Conservation (phyloP, 1,140 invertebrate genomes). For the Conopomorpha cramerella region DNA sequence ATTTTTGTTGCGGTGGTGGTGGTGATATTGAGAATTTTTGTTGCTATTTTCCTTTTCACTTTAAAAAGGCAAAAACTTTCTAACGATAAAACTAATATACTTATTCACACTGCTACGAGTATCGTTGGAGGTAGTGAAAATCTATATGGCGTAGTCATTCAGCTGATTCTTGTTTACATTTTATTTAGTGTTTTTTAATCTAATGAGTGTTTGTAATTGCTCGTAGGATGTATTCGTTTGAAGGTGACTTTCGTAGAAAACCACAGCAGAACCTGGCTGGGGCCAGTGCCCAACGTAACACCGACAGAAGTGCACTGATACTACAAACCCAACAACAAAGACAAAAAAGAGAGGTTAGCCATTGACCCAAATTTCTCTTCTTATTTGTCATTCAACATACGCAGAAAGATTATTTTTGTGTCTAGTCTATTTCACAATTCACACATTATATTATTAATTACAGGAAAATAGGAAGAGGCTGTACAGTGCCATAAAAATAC, state of each 20-base stretch:
- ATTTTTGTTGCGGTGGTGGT: no score
- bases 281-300: constrained; percentile 70
- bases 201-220: constrained; percentile 6
- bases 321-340: constrained; percentile 82
- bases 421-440: constrained; percentile 1
- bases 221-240: constrained; percentile 78
- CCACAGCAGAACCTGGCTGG: constrained; percentile 91
- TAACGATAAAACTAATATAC: no score
- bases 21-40: no score
- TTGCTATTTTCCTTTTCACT: no score
- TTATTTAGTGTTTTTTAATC: constrained; percentile 1
- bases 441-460: constrained; percentile 8
- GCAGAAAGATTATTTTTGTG: constrained; percentile 8
- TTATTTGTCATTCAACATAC: not conserved
- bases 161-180: constrained; percentile 25
- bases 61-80: no score
- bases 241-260: constrained; percentile 86
- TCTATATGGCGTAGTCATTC: no score
- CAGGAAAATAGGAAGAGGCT: constrained; percentile 71
- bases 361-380: no score
- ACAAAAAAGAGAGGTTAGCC: constrained; percentile 77
- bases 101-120: no score
- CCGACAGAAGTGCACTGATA: constrained; percentile 78
- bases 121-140: no score
- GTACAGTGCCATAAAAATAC: constrained; percentile 75